Percentiles rank a stretch among this genome's conserved stretches.
These are phyloP conservation scores for Sepioteuthis lessoniana DNA, from an alignment of 2,888 invertebrate genomes.

Conservation along the genomic window DNA sequence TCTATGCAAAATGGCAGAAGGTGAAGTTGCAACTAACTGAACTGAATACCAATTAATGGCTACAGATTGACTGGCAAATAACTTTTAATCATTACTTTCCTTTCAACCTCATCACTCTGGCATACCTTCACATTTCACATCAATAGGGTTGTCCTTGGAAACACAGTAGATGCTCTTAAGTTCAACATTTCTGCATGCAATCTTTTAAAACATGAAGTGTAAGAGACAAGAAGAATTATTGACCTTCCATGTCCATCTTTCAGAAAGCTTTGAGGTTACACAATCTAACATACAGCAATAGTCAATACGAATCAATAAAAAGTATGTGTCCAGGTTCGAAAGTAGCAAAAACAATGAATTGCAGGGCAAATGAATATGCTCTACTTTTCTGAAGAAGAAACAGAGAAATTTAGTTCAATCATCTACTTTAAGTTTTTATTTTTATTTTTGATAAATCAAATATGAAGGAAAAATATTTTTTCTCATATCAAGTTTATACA, in stretches of 20 bases:
- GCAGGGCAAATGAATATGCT: too few species aligned
- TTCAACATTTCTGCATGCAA: neutral
- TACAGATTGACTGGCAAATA: neutral
- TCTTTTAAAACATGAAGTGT: neutral
- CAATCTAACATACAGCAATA: neutral
- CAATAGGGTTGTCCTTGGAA: neutral
- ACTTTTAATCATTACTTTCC: neutral
- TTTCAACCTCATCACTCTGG: neutral
- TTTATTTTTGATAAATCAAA: too few species aligned
- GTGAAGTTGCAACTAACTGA: neutral
- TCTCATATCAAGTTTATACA: too few species aligned
- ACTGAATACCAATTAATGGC: neutral
- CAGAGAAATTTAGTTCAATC: too few species aligned
- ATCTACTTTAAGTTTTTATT: too few species aligned
- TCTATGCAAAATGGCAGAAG: neutral
- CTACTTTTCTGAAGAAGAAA: too few species aligned
- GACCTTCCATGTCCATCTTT: neutral
- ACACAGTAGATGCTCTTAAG: neutral
- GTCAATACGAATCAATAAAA: neutral
- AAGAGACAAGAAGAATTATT: neutral
- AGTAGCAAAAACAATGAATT: too few species aligned
- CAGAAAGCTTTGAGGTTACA: neutral
- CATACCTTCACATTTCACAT: neutral
- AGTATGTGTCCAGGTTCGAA: neutral
- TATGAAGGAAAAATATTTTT: too few species aligned